Evolutionary conservation across 2,113 vertebrate species (phyloP), one percentile per base, ranked within the genome.

Genomic region (Atlantisia rogersi): DNA sequence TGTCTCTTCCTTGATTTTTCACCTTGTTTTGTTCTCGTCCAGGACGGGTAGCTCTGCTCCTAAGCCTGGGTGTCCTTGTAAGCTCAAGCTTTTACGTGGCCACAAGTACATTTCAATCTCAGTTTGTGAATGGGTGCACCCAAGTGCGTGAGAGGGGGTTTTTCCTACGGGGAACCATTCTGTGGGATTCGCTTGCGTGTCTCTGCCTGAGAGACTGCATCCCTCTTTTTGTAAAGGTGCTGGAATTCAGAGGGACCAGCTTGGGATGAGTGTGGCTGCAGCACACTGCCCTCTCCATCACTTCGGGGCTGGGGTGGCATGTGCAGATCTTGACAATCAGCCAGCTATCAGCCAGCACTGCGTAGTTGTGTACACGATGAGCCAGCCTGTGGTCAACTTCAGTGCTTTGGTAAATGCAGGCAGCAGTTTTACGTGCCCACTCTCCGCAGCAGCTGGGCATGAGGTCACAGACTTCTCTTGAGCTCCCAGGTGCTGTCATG

Each of bases 281-380:
- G 58, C 2, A 13, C 6, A 5, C 31, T 60, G 44, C 9, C n/a
- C 55, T 19, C 31, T 93, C n/a, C 6, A 15, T 22, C 31, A 2
- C 37, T 46, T 63, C 11, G 10, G 65, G 39, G 11, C 22, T 42
- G 37, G 16, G 32, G 25, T 65, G 40, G 59, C 50, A 56, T 10
- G 6, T 7, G 29, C 29, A 74, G 50, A 29, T 39, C 60, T 50
- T 32, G 32, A 6, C 0, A 0, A 16, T 9, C 56, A 68, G 71
- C 32, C 85, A 55, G 67, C 4, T 4, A 24, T 9, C 1, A 5
- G 58, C 22, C 20, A 18, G 52, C 80, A 24, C 56, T 12, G 44
- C 6, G 3, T 35, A 46, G 46, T 40, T 88, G 32, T 26, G 32
- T 35, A 20, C 0, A 0, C 11, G 31, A 18, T 0, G 0, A 37